Base-by-base conservation (phyloP, 2,888 invertebrate species). In the Cephus rjabovi region DNA sequence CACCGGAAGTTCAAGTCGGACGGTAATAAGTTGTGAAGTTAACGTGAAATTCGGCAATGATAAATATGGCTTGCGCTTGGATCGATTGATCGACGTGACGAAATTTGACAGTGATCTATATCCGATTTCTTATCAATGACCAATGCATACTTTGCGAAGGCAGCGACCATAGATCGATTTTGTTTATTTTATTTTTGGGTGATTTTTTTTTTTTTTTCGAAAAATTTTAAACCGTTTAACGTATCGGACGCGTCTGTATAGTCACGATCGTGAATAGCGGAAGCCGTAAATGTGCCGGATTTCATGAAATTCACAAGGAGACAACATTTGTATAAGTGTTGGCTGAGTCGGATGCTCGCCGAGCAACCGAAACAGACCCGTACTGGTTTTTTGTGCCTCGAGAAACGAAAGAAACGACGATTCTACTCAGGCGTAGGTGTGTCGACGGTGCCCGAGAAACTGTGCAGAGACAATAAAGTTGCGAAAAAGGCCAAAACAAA, bases 1-100 rank as follows among this genome's bases (percentile, higher is more conserved):
- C 84, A 87, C 80, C 86, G 87, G 79, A 87, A 87, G 82, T 81
- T 86, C 82, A 87, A 87, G 79, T 78, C 81, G 79, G 86, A 87
- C 81, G 87, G 85, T 85, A 85, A 83, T 71, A 71, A 33, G 23
- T 9, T 56, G 23, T 23, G 56, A 56, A 56, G 56, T 56, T 56
- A 9, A 23, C 56, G 56, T 56, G 56, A 15, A 56, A 56, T 56
- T 56, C 56, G 56, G 56, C 56, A 56, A 23, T 9, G 56, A 56
- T 56, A 9, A 56, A 9, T 56, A 56, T 23, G 23, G 56, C 56
- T 56, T 56, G 2, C 23, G 9, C 56, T 56, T 56, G 15, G 56
- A 56, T 56, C 56, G 23, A 23, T 56, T 3, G 40, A 40, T 40
- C 40, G 40, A 40, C 9, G 1, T 0, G 40, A 15, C 1, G 1